Percentiles rank a stretch among this genome's conserved stretches.
phyloP scores from a whole-genome alignment of 2,888 invertebrate genomes.

The Agriotes lineatus region DNA sequence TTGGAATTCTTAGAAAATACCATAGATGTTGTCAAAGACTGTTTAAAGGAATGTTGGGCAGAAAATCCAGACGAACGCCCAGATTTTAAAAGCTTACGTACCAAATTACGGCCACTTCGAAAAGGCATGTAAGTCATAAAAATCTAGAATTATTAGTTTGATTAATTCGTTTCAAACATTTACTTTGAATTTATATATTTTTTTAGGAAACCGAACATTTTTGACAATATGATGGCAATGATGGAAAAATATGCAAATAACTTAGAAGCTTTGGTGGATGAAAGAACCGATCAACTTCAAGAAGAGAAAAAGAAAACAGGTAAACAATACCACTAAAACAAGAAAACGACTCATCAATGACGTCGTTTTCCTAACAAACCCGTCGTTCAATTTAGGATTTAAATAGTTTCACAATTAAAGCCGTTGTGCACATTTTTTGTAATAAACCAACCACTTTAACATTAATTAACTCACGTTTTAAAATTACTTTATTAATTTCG shows the following conservation, averaged over 20 bases:
- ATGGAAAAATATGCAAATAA: slow-evolving; percentile 98
- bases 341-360: no score
- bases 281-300: slow-evolving; percentile 91
- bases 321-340: no score
- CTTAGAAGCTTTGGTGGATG: slow-evolving; percentile 92
- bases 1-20: slow-evolving; percentile 82
- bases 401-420: no score
- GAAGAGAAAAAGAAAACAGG: slow-evolving; percentile 98
- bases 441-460: no score
- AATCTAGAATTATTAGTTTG: neutral
- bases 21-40: slow-evolving; percentile 89
- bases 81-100: slow-evolving; percentile 86
- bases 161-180: no score
- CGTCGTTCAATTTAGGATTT: no score
- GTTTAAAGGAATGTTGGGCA: slow-evolving; percentile 88
- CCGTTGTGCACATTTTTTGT: no score
- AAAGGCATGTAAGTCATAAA: slow-evolving; percentile 87
- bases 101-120: slow-evolving; percentile 82
- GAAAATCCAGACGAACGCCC: slow-evolving; percentile 85
- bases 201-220: slow-evolving; percentile 90
- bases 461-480: no score
- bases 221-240: slow-evolving; percentile 98
- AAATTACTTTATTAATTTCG: no score
- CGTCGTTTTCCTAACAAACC: neutral
- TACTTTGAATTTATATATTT: neutral